Percentiles rank a stretch among this genome's conserved stretches.
These are phyloP conservation scores for Carposina sasakii DNA, from an alignment of 1,140 invertebrate species.

Conservation along the genomic window DNA sequence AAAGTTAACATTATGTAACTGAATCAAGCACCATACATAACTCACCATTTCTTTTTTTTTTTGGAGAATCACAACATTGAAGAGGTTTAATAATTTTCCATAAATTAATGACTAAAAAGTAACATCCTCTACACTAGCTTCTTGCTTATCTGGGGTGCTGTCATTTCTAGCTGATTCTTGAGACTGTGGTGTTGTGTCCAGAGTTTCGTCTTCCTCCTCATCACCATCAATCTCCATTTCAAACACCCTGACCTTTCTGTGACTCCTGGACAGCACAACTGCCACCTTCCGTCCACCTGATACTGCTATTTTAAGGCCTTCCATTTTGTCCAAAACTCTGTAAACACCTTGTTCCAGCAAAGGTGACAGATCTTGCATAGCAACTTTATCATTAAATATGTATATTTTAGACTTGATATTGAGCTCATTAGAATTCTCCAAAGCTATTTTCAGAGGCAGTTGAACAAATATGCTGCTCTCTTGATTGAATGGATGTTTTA, in stretches of 20 bases:
- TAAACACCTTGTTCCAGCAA: constrained; percentile 66
- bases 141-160: constrained; percentile 2
- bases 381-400: constrained; percentile 68
- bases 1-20: too few relatives aligned
- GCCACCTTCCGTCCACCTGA: constrained; percentile 91
- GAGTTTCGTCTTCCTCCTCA: constrained; percentile 84
- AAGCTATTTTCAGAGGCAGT: constrained; percentile 72
- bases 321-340: constrained; percentile 82
- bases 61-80: too few relatives aligned
- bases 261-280: constrained; percentile 86
- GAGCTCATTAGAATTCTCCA: constrained; percentile 64
- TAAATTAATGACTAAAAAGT: too few relatives aligned
- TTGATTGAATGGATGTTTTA: constrained; percentile 73
- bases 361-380: constrained; percentile 66
- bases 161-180: constrained; percentile 33
- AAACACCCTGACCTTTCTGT: constrained; percentile 86
- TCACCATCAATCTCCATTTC: constrained; percentile 95
- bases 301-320: constrained; percentile 83
- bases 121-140: too few relatives aligned
- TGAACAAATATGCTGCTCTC: constrained; percentile 78
- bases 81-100: too few relatives aligned
- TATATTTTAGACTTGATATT: constrained; percentile 65
- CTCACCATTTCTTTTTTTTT: too few relatives aligned
- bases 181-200: constrained; percentile 61
- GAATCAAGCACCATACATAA: too few relatives aligned